A percentile compares a stretch with the other conserved stretches of the same genome.
phyloP scores from a whole-genome alignment of 2,888 invertebrate genomes.

The Apotomis turbidana region DNA sequence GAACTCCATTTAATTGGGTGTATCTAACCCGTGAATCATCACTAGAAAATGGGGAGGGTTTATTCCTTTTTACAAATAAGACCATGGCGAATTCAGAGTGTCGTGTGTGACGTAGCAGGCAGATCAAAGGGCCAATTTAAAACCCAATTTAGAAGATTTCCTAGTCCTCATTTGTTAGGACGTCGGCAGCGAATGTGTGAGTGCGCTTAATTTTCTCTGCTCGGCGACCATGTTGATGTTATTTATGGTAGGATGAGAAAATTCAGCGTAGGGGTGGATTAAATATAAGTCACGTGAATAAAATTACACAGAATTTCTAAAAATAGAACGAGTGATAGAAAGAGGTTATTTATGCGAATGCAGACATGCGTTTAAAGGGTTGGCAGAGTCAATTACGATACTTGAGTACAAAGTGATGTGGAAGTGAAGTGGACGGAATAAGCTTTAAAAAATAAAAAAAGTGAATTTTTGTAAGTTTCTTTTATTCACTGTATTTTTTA shows the following conservation, averaged over 20 bases:
- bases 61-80: not conserved
- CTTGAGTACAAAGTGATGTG: too few species aligned
- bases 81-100: not conserved
- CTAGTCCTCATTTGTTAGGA: conserved; percentile 1
- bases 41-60: not conserved
- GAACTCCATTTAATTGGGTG: too few species aligned
- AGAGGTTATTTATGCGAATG: too few species aligned
- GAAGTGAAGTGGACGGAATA: too few species aligned
- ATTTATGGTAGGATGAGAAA: conserved; percentile 2
- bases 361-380: too few species aligned
- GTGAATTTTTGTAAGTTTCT: too few species aligned
- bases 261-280: not conserved
- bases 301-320: not conserved
- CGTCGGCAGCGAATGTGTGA: not conserved
- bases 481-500: too few species aligned
- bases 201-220: conserved; percentile 10
- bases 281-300: not conserved
- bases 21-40: too few species aligned
- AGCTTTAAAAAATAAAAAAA: too few species aligned
- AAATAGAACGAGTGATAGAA: not conserved
- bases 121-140: conserved; percentile 22
- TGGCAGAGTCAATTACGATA: too few species aligned
- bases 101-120: not conserved
- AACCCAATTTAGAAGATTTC: conserved; percentile 7
- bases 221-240: not conserved